Conservation (phyloP, 2,113 vertebrate genomes). For the Tympanuchus pallidicinctus region DNA sequence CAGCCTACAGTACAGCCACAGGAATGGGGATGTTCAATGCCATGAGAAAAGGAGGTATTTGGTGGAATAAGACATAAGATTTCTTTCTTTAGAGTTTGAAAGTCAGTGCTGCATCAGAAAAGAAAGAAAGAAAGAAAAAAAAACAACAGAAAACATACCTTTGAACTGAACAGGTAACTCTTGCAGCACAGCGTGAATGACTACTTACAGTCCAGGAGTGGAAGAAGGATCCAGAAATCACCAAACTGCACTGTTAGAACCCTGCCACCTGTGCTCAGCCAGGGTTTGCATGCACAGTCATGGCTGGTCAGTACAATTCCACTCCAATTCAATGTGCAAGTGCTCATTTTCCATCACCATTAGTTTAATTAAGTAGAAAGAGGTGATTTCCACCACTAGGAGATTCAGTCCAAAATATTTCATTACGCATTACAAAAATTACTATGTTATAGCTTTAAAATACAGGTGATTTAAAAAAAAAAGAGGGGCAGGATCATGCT, state of each 20-base stretch:
- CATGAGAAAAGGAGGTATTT: not conserved
- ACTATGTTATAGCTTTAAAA: not conserved
- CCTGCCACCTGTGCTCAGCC: not conserved
- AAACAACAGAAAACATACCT: not conserved
- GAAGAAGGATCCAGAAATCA: not conserved
- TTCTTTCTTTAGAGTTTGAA: not conserved
- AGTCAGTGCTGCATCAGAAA: not conserved
- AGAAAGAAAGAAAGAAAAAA: too few species aligned
- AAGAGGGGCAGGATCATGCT: not conserved
- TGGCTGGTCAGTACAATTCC: not conserved
- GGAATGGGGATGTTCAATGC: not conserved
- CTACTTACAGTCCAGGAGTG: not conserved
- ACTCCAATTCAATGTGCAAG: not conserved
- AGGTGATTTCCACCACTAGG: not conserved
- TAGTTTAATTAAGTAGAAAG: not conserved
- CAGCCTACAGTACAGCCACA: not conserved
- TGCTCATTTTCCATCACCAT: not conserved
- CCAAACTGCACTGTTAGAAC: not conserved
- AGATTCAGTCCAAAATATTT: not conserved
- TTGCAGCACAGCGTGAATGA: not conserved
- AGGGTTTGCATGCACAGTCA: not conserved
- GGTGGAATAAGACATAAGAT: not conserved
- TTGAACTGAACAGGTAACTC: not conserved
- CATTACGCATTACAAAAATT: not conserved
- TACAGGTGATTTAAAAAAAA: not conserved